Conservation (phyloP, 2,113 vertebrate species). For the Alouatta palliata region DNA sequence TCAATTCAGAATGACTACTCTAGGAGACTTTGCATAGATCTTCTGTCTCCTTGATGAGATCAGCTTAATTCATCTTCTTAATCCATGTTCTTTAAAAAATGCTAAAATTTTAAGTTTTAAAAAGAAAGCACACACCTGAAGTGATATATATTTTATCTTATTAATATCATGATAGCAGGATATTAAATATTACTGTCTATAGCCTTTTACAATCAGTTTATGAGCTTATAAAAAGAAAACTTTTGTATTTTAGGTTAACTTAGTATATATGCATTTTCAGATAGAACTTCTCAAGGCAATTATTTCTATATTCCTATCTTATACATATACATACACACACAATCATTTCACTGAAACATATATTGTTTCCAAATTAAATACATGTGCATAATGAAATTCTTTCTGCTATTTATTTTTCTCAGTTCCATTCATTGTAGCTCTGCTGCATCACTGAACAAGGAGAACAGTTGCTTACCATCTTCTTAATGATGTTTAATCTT, state of each 20-base stretch:
- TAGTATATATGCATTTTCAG: not conserved
- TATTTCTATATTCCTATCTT: not conserved
- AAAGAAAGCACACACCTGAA: not conserved
- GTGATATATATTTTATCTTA: not conserved
- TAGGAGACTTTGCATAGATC: not conserved
- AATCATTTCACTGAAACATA: not conserved
- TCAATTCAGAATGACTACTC: not conserved
- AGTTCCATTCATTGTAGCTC: not conserved
- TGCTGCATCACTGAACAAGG: not conserved
- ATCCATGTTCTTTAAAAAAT: not conserved
- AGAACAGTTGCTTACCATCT: not conserved
- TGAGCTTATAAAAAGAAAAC: not conserved
- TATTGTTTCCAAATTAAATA: not conserved
- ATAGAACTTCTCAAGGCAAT: slow-evolving; percentile 2
- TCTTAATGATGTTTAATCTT: not conserved
- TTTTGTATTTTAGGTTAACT: not conserved
- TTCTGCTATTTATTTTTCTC: not conserved
- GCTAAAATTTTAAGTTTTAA: not conserved
- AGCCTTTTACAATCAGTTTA: not conserved
- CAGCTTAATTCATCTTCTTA: not conserved
- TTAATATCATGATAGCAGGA: not conserved
- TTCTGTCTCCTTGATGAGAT: not conserved
- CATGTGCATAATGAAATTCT: not conserved
- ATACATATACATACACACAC: not conserved
- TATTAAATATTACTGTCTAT: not conserved